phyloP scores from a whole-genome alignment of 2,797 vertebrate genomes.

The Octomys mimax region DNA sequence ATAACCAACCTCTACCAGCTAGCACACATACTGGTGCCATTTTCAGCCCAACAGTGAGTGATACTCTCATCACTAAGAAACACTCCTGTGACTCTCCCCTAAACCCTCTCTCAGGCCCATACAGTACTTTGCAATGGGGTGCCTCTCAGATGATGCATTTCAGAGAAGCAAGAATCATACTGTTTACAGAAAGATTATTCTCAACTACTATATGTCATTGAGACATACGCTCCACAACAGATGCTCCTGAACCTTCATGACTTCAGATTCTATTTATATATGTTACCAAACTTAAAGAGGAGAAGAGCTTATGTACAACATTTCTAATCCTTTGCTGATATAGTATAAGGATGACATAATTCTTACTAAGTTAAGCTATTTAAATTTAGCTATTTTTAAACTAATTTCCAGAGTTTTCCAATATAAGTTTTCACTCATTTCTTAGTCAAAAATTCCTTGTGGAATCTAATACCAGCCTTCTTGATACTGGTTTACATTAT shows the following conservation, averaged over 20 bases:
- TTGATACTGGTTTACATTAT: background rate
- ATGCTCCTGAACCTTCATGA: background rate
- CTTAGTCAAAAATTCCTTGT: constrained; percentile 59
- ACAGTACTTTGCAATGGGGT: background rate
- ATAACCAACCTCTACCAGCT: background rate
- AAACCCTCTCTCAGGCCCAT: background rate
- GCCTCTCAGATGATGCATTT: background rate
- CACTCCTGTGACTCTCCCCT: background rate
- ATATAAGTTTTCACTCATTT: constrained; percentile 2
- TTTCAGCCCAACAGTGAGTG: background rate
- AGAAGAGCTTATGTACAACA: background rate
- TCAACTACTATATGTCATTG: background rate
- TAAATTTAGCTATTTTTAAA: background rate
- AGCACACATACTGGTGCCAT: background rate
- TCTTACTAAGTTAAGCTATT: constrained; percentile 16
- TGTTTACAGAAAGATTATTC: background rate
- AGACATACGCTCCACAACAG: background rate
- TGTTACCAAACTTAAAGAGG: background rate
- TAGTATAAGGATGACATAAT: background rate
- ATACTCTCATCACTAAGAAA: background rate
- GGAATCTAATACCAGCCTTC: background rate
- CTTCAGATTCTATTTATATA: background rate
- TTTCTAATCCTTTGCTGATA: background rate
- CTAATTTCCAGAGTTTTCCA: background rate
- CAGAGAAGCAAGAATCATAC: background rate